A percentile compares a stretch with the other conserved stretches of the same genome.
Conservation (phyloP, 2,113 vertebrate species). For the Mobula hypostoma region DNA sequence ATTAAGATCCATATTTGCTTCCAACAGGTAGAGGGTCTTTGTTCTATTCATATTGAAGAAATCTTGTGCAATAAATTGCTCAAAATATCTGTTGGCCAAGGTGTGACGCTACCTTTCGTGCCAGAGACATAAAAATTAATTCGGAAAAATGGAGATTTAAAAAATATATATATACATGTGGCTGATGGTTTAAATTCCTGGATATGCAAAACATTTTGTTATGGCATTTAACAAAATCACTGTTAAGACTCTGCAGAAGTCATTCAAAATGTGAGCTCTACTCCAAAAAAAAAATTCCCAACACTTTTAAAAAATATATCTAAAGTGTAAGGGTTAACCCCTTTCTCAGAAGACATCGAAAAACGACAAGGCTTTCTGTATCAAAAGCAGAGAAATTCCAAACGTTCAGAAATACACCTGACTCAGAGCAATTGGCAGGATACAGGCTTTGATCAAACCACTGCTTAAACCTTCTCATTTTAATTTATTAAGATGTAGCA, state of each 20-base stretch:
- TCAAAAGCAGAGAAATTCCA: background rate
- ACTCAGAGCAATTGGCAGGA: background rate
- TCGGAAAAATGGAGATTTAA: background rate
- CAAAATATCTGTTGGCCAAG: background rate
- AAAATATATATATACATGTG: background rate
- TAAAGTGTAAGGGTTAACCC: no score
- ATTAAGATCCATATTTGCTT: background rate
- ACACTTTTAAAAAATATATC: no score
- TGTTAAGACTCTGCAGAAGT: background rate
- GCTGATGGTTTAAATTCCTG: background rate
- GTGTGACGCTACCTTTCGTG: background rate
- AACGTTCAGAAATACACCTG: background rate
- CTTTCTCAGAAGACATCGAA: background rate
- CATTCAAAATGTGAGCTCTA: background rate
- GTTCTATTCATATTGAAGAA: background rate
- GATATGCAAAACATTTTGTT: background rate
- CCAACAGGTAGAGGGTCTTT: background rate
- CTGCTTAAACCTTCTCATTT: background rate
- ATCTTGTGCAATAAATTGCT: background rate
- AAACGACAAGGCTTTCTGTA: background rate
- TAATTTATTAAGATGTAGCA: background rate
- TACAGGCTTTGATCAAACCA: background rate
- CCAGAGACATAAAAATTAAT: background rate
- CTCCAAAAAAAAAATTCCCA: background rate
- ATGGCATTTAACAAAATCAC: background rate